A percentile compares a stretch with the other conserved stretches of the same genome.
Conservation (phyloP, 2,113 vertebrate genomes). For the Origma solitaria region DNA sequence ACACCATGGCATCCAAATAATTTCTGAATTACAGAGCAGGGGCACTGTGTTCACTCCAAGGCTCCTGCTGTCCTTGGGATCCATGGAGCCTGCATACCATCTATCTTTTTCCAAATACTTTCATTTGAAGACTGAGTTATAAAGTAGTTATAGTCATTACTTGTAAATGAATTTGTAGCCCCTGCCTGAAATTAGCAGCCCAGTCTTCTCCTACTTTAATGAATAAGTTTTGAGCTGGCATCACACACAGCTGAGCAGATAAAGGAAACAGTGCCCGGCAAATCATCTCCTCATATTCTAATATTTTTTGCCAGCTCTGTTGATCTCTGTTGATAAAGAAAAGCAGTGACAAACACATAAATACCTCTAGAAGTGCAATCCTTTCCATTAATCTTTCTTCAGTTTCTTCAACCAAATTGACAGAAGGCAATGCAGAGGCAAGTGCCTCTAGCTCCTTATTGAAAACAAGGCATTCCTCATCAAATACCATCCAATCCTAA, state of each 20-base stretch:
- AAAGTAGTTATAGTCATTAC: background rate
- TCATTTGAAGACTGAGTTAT: background rate
- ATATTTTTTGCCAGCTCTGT: background rate
- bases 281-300: background rate
- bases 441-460: slow-evolving; percentile 74
- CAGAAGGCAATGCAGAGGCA: slow-evolving; percentile 67
- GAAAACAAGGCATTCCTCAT: slow-evolving; percentile 71
- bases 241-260: background rate
- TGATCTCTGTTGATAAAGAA: background rate
- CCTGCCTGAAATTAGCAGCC: background rate
- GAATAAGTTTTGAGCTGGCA: background rate
- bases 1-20: background rate
- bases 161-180: background rate
- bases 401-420: slow-evolving; percentile 74
- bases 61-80: background rate
- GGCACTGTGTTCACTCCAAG: background rate
- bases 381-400: slow-evolving; percentile 77
- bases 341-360: background rate
- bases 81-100: background rate
- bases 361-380: slow-evolving; percentile 80
- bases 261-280: background rate
- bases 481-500: slow-evolving; percentile 85
- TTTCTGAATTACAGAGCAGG: background rate
- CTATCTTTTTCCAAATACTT: background rate
- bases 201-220: background rate